Conservation (phyloP, 2,797 vertebrate species). For the Macropus fuliginosus region DNA sequence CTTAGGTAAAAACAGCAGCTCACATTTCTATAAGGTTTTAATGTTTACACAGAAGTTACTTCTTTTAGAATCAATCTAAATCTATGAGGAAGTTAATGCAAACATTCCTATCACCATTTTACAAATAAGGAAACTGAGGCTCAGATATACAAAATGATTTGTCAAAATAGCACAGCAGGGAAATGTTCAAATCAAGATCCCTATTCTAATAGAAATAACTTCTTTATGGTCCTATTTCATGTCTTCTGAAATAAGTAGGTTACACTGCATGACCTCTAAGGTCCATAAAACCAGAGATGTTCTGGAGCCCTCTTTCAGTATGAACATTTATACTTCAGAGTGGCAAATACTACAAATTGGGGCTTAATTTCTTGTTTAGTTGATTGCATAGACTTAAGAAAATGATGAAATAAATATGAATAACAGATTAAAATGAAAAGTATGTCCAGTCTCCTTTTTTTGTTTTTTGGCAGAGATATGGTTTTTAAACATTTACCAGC, state of each 20-base stretch:
- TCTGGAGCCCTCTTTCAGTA: not conserved
- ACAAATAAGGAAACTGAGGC: not conserved
- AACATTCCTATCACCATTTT: not conserved
- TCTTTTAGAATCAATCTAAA: not conserved
- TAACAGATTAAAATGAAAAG: not conserved
- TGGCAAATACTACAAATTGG: not conserved
- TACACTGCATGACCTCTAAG: not conserved
- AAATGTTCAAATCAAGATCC: not conserved
- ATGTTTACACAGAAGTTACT: not conserved
- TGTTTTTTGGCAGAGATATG: not conserved
- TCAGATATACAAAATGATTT: not conserved
- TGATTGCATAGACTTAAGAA: not conserved
- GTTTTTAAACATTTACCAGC: not conserved
- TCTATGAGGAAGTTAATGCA: not conserved
- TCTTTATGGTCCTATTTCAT: not conserved
- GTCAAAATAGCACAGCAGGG: not conserved
- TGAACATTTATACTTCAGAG: not conserved
- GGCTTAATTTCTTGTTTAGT: not conserved
- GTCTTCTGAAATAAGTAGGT: not conserved
- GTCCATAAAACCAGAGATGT: not conserved
- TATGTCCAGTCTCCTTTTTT: not conserved
- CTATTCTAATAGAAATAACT: not conserved
- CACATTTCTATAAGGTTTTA: not conserved
- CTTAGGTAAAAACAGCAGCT: not conserved
- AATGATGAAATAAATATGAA: not conserved